phyloP scores from a whole-genome alignment of 1,140 invertebrate genomes.

The Atta texana region DNA sequence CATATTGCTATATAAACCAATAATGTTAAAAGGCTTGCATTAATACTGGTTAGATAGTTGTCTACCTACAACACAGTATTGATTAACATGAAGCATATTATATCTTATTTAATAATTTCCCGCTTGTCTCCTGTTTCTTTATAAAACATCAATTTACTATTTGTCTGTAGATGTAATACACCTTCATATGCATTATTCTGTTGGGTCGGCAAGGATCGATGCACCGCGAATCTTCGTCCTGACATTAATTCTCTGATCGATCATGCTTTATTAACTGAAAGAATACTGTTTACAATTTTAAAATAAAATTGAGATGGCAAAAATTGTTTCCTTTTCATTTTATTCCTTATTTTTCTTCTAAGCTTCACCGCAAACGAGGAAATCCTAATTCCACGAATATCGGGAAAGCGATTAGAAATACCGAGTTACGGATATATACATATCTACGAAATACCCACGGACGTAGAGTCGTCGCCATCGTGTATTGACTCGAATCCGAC shows the following conservation, averaged over 20 bases:
- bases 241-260: conserved; percentile 30
- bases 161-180: conserved; percentile 4
- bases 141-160: conserved; percentile 49
- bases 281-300: background rate
- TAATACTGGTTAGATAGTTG: background rate
- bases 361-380: background rate
- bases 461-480: background rate
- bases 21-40: conserved; percentile 23
- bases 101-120: conserved; percentile 41
- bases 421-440: background rate
- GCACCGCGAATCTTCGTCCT: background rate
- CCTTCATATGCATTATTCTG: conserved; percentile 49
- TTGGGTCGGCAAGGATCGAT: conserved; percentile 43
- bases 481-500: background rate
- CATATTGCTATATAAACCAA: conserved; percentile 11
- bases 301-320: background rate
- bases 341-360: background rate
- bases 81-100: conserved; percentile 31
- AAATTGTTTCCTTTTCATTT: background rate
- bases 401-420: background rate
- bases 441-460: background rate
- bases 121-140: background rate
- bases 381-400: background rate
- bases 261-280: conserved; percentile 15
- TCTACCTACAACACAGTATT: conserved; percentile 10